Base-by-base conservation (phyloP, 1,140 invertebrate genomes). In the Lordiphosa mommai region DNA sequence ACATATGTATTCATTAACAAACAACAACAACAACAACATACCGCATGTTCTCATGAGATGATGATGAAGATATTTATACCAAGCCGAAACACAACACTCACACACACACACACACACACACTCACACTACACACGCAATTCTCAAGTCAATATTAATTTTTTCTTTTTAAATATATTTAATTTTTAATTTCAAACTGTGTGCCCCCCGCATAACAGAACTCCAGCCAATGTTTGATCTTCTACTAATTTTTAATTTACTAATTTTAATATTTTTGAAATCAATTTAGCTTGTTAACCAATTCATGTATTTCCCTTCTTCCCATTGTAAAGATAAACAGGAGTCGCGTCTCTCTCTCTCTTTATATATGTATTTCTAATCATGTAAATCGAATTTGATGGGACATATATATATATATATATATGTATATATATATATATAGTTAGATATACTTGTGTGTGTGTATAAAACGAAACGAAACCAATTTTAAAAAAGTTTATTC, bases 341-440 rank as follows among this genome's bases (percentile, higher is more conserved):
- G 58, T 61, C 44, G 58, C 44, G 58, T 17, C 23, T 27, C 23
- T 7, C 23, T 27, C 23, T 27, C 0, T 27, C 6, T 27, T 7
- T 27, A 27, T 27, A 23, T 23, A 23, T 23, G 20, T 23, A 27
- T 27, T 27, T 27, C 23, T 27, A 2, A 5, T 17, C 7, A 27
- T 27, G 4, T 7, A 27, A 7, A 27, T 4, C 23, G 5, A 27
- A 1, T 27, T 27, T 7, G 23, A 7, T 27, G 23, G 5, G 20
- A 46, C 44, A 59, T 41, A 36, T 51, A 16, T 61, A 44, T 60
- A 37, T 63, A 63, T 38, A 63, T 6, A 65, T 63, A 38, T 41
- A 66, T 51, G 68, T 68, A 67, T 51, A 67, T 68, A 37, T 67
- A 69, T 69, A 67, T 57, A 51, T 27, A 27, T 27, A 27, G 23